Base-by-base conservation (phyloP, 2,888 invertebrate genomes). In the Caenorhabditis drosophilae region DNA sequence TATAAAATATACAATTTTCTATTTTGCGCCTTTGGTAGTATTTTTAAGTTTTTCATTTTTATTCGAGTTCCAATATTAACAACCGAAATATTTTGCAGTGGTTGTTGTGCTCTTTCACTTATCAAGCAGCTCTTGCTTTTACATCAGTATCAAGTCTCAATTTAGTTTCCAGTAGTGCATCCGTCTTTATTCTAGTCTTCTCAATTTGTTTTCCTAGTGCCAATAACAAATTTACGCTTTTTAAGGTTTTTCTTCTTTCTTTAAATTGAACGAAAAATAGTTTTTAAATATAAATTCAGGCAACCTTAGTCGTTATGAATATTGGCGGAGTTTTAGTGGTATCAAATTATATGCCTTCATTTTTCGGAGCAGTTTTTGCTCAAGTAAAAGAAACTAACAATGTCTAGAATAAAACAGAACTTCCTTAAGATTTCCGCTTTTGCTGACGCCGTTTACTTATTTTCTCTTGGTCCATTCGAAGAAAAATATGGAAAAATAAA, bases 401-500 rank as follows among this genome's bases (percentile, higher is more conserved):
- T 40, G 12, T 15, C 25, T 18, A 36, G 34, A 20, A 36, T 22
- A 59, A 38, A n/a, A n/a, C n/a, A n/a, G n/a, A n/a, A n/a, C n/a
- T n/a, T n/a, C n/a, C n/a, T n/a, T 34, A 44, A 70, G 62, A 55
- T 78, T 16, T 81, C 80, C 2, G 79, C 95, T 54, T 88, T 93
- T 78, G 90, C 91, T 82, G 95, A 95, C 85, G 91, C 96, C 4
- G 86, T 90, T 49, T 96, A 95, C 86, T 88, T 96, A 76, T 91
- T 95, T 60, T 89, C 93, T 83, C 89, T 94, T 52, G 88, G 90
- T 78, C 76, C 85, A 35, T 91, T 91, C 86, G 90, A 93, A 67
- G 91, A 93, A 83, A 90, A 91, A 82, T 93, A 94, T 84, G 93
- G 94, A 80, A 91, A 91, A 84, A 89, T 97, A 84, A 93, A 95